Conservation (phyloP, 2,888 invertebrate genomes). For the Nomada ruficornis region DNA sequence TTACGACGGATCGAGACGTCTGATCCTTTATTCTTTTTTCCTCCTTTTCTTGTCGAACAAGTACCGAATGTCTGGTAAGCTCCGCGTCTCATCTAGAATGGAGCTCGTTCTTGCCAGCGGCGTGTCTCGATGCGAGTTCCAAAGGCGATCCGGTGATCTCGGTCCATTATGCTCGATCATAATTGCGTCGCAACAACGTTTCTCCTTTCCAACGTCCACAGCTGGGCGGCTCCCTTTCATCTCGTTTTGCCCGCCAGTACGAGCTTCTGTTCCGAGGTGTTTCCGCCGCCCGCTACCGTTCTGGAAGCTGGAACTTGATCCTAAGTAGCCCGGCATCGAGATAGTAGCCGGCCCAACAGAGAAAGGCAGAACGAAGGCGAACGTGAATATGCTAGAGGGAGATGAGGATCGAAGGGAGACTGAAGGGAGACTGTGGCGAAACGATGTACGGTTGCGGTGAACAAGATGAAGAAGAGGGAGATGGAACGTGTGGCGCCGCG, state of each 20-base stretch:
- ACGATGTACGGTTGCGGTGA: conserved; percentile 16
- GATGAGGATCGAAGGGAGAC: background rate
- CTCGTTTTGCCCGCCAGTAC: conserved; percentile 71
- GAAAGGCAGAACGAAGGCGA: background rate
- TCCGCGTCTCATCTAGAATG: background rate
- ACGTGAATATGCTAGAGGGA: background rate
- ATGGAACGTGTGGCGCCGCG: conserved; percentile 41
- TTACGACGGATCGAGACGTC: too few relatives aligned
- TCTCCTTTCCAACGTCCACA: conserved; percentile 69
- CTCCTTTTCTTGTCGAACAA: too few relatives aligned
- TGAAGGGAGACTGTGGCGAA: conserved; percentile 48
- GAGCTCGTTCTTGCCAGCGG: conserved; percentile 37
- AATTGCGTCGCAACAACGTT: conserved; percentile 77
- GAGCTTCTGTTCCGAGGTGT: conserved; percentile 82
- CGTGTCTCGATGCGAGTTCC: conserved; percentile 68
- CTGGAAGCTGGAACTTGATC: conserved; percentile 81
- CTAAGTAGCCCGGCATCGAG: conserved; percentile 76
- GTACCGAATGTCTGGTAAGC: background rate
- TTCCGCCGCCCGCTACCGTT: conserved; percentile 81
- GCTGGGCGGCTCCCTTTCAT: conserved; percentile 79
- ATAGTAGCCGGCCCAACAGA: conserved; percentile 60
- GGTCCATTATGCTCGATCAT: conserved; percentile 79
- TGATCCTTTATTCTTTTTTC: too few relatives aligned
- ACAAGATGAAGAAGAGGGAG: conserved; percentile 7
- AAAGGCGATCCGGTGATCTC: conserved; percentile 75